Base-by-base conservation (phyloP, 2,888 invertebrate species). In the Lasioglossum pauxillum region DNA sequence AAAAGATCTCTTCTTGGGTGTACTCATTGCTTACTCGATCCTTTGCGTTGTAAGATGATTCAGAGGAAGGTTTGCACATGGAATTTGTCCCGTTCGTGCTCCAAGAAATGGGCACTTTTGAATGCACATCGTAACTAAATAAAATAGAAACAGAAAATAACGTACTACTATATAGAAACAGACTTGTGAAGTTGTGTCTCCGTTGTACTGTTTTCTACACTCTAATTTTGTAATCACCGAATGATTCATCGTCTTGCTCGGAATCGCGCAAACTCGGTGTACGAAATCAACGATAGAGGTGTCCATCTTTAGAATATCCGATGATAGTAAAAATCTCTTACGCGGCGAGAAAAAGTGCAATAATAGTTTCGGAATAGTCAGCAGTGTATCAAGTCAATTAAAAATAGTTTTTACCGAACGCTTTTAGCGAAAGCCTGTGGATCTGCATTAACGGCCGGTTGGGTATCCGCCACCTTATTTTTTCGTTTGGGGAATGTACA, bases 101-200 rank as follows among this genome's bases (percentile, higher is more conserved):
- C 71, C 71, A 46, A 64, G 69, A 38, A 8, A 86, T 57, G 5
- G 53, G 14, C 38, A 60, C 4, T 38, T 84, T 82, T 16, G 73
- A 75, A 49, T 60, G 82, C 80, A 86, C 73, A 23, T 88, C 71
- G 35, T 80, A 78, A 35, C 79, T 90, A 57, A 71, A 81, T 31
- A 31, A 69, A 64, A 49, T 49, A 80, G 35, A 41, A 44, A 44
- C 49, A 60, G 23, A 74, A 60, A 38, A 71, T n/a, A 41, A 41
- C 31, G 4, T 71, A 14, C n/a, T 41, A 41, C 23, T 38, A 8
- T 38, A 10, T 23, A 71, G 10, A 12, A n/a, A 57, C 57, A 57
- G 10, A 53, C 4, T 38, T 12, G 41, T n/a, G 7, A 41, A n/a
- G 5, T 69, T 71, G 10, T 12, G 35, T 4, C 5, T 71, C 38